A percentile compares a stretch with the other conserved stretches of the same genome.
Evolutionary conservation across 1,140 invertebrate genomes (phyloP).

Genomic region (Brachionus paranguensis): DNA sequence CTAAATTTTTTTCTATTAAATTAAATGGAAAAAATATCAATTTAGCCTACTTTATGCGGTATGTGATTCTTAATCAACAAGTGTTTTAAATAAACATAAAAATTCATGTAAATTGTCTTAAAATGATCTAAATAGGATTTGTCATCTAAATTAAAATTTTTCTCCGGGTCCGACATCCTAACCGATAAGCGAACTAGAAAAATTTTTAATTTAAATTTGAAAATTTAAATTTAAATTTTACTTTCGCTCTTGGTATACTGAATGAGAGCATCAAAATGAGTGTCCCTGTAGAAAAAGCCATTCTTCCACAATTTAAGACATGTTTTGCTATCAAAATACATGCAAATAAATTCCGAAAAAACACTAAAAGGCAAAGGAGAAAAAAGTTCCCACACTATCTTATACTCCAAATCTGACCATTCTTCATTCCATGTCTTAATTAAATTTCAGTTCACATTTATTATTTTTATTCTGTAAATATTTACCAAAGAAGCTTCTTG

Average conservation of each 20-base stretch:
- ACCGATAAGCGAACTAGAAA: neutral
- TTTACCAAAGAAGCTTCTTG: neutral
- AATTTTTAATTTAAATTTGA: neutral
- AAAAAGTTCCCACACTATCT: neutral
- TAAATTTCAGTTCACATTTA: neutral
- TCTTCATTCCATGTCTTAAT: neutral
- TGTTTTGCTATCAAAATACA: neutral
- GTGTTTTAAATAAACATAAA: neutral
- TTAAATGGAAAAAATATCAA: neutral
- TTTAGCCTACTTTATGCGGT: neutral
- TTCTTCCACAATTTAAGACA: neutral
- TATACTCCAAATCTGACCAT: neutral
- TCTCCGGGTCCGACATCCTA: neutral
- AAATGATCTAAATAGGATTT: neutral
- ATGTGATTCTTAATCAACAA: neutral
- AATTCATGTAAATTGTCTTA: neutral
- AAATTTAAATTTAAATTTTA: neutral
- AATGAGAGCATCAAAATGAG: neutral
- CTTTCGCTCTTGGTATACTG: neutral
- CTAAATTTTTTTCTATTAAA: neutral
- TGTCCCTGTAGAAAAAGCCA: neutral
- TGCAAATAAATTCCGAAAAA: neutral
- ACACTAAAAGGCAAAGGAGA: neutral
- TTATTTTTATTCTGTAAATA: neutral
- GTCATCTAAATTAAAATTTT: neutral